These are phyloP conservation scores for Proteles cristata DNA, from an alignment of 2,113 vertebrate genomes.

Conservation along the genomic window DNA sequence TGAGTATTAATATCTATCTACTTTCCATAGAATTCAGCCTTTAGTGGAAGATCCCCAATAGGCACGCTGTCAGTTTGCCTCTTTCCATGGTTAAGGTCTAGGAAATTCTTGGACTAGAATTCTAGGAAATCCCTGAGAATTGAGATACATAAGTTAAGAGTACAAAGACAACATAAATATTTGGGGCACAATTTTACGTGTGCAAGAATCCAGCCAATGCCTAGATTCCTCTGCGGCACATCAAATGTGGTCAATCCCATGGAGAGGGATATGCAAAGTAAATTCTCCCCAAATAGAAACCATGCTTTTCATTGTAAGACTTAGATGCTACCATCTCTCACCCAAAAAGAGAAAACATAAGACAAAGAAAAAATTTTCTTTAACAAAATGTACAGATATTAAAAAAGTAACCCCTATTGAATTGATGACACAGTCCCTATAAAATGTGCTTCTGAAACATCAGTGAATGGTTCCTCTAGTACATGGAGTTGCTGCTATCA, in stretches of 20 bases:
- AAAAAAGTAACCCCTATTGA: neutral
- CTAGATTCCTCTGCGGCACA: neutral
- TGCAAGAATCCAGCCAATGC: neutral
- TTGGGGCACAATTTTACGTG: neutral
- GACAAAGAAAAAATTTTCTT: neutral
- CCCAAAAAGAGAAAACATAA: neutral
- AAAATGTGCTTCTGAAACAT: conserved; percentile 11
- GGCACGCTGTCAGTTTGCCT: neutral
- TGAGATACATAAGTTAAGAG: neutral
- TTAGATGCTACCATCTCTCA: neutral
- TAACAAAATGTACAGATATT: neutral
- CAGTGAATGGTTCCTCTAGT: neutral
- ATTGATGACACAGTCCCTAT: neutral
- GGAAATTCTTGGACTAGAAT: neutral
- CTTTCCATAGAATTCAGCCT: neutral
- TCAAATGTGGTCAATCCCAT: neutral
- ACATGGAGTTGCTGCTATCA: neutral
- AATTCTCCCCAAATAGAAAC: neutral
- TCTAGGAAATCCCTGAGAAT: neutral
- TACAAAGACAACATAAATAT: neutral
- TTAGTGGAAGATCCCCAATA: neutral
- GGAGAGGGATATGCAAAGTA: neutral
- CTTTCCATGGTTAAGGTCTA: neutral
- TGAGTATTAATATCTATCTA: neutral
- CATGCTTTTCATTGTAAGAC: neutral